A percentile compares a stretch with the other conserved stretches of the same genome.
Conservation (phyloP, 2,888 invertebrate species). For the Synergus itoensis region DNA sequence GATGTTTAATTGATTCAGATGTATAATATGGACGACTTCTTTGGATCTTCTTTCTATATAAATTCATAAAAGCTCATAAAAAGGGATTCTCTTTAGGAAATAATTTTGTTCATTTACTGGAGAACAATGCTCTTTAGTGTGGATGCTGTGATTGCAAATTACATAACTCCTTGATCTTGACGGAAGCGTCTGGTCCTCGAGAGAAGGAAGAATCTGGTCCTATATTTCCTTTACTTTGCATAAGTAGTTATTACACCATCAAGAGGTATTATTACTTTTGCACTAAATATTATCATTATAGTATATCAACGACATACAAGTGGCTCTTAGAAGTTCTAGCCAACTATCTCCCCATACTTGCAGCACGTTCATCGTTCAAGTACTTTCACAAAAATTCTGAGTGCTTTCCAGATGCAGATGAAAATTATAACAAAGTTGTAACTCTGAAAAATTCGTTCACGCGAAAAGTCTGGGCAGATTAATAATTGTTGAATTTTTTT, state of each 20-base stretch:
- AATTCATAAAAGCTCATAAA: background rate
- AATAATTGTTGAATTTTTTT: background rate
- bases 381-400: slow-evolving; percentile 18
- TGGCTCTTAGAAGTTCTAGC: slow-evolving; percentile 5
- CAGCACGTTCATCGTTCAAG: background rate
- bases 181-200: slow-evolving; percentile 47
- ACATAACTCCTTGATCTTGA: slow-evolving; percentile 31
- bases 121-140: background rate
- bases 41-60: background rate
- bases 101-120: background rate
- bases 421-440: background rate
- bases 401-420: background rate
- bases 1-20: no score
- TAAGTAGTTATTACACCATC: slow-evolving; percentile 60
- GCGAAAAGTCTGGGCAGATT: background rate
- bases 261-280: slow-evolving; percentile 58
- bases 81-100: background rate
- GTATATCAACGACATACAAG: slow-evolving; percentile 52
- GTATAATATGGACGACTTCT: no score
- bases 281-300: slow-evolving; percentile 58
- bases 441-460: slow-evolving; percentile 10
- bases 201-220: slow-evolving; percentile 44
- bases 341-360: slow-evolving; percentile 10
- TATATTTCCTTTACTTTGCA: slow-evolving; percentile 63
- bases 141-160: background rate